Evolutionary conservation across 2,888 invertebrate genomes (phyloP).

Genomic region (Nysson spinosus): DNA sequence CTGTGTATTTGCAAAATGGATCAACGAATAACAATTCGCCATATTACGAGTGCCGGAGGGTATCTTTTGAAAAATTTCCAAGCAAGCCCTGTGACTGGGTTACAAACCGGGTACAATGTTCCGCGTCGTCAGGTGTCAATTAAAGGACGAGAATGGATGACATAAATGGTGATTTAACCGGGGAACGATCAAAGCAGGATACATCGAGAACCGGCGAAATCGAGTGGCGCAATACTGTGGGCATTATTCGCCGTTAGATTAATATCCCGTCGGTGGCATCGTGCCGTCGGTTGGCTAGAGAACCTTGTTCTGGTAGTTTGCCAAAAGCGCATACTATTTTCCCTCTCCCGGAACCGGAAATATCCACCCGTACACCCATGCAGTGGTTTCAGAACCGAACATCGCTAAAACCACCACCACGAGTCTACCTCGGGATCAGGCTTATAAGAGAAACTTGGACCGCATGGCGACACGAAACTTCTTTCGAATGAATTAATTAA

Average conservation of each 20-base stretch:
- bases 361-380: slow-evolving; percentile 30
- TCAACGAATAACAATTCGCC: too few species aligned
- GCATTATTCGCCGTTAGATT: slow-evolving; percentile 67
- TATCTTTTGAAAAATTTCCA: too few species aligned
- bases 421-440: slow-evolving; percentile 10
- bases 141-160: not conserved
- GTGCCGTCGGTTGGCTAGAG: slow-evolving; percentile 56
- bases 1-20: too few species aligned
- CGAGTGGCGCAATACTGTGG: slow-evolving; percentile 30
- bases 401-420: slow-evolving; percentile 16
- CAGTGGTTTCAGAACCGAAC: slow-evolving; percentile 29
- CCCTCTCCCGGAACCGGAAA: slow-evolving; percentile 64
- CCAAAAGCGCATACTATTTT: slow-evolving; percentile 67
- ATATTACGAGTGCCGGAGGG: too few species aligned
- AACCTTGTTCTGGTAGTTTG: slow-evolving; percentile 68
- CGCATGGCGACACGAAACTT: slow-evolving; percentile 17
- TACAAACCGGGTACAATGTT: too few species aligned
- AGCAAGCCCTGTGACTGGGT: too few species aligned
- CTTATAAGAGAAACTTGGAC: slow-evolving; percentile 7
- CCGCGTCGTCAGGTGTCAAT: too few species aligned
- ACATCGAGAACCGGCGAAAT: slow-evolving; percentile 6
- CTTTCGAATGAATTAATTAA: slow-evolving; percentile 44
- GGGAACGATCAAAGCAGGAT: not conserved
- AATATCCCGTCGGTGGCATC: slow-evolving; percentile 68
- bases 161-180: not conserved